Evolutionary conservation across 1,140 invertebrate species (phyloP), one percentile per base, ranked within the genome.

Genomic region (Drosophila insularis): DNA sequence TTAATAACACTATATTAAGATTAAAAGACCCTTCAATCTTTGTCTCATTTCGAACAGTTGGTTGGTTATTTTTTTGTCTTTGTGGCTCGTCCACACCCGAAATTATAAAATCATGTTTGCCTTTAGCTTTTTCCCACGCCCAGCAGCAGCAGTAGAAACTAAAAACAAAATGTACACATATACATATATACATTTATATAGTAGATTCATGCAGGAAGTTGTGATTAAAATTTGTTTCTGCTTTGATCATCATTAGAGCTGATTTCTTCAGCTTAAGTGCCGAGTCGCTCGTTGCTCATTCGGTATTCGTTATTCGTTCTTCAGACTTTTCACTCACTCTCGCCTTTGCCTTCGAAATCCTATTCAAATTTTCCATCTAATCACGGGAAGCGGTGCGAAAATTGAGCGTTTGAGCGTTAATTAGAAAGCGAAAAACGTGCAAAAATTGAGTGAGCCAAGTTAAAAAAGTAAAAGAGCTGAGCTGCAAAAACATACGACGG

Each of bases 111-210:
- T 10, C 65, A 50, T 50, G 43, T 50, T 21, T 50, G 74, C 65
- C 71, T 74, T 69, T 73, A 77, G 61, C 70, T 77, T 73, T 77
- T 77, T 77, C 74, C 74, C 74, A 77, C 71, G 74, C 70, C 74
- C 65, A 69, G 74, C 65, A 75, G 59, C 73, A 72, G 70, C 71
- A 67, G 63, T 53, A 53, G 32, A 39, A 19, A 50, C 64, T 40
- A 50, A 21, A 50, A 11, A 10, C 8, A 60, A 21, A 27, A 19
- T 50, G 43, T 50, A 21, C n/a, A n/a, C n/a, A n/a, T 46, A 19
- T 17, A 17, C 8, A 17, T 17, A 8, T 10, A 21, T 14, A 10
- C 17, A 50, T 10, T 31, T 13, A 72, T 50, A 8, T 21, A 39
- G 21, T 67, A 67, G 67, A 63, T 72, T 55, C 69, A 27, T 54